Percentiles rank a stretch among this genome's conserved stretches.
Conservation (phyloP, 2,113 vertebrate species). For the Stegastes partitus region DNA sequence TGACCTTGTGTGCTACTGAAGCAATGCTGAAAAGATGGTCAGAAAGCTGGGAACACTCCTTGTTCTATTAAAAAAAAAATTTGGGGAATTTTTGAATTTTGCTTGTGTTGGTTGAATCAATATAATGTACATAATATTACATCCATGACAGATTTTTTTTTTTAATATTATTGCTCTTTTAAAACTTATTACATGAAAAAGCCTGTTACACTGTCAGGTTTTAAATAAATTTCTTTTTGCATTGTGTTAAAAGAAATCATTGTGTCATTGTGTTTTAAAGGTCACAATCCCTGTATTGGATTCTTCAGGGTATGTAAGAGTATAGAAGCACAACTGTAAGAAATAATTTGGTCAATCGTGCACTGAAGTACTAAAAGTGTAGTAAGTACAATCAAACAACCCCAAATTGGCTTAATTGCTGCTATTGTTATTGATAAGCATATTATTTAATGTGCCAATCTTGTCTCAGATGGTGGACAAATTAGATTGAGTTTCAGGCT, state of each 20-base stretch:
- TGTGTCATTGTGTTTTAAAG: not conserved
- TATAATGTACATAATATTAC: not conserved
- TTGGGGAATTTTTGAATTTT: not conserved
- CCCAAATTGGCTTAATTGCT: too few relatives aligned
- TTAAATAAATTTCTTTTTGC: slow-evolving; percentile 54
- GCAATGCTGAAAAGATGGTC: not conserved
- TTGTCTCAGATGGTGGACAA: too few relatives aligned
- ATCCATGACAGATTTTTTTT: not conserved
- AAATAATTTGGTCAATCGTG: too few relatives aligned
- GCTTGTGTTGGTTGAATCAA: slow-evolving; percentile 5
- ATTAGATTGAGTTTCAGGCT: too few relatives aligned
- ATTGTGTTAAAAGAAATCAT: too few relatives aligned
- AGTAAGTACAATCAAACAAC: too few relatives aligned
- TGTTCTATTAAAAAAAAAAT: not conserved
- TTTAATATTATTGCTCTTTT: not conserved
- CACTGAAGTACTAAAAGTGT: too few relatives aligned
- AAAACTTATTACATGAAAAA: slow-evolving; percentile 1
- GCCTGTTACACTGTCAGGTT: slow-evolving; percentile 7
- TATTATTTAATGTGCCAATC: too few relatives aligned
- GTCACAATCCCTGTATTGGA: too few relatives aligned
- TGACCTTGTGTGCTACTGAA: not conserved
- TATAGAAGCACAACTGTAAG: too few relatives aligned
- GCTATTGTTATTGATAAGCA: too few relatives aligned
- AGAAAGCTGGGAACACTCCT: not conserved
- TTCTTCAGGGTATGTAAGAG: too few relatives aligned